Evolutionary conservation across 2,888 invertebrate species (phyloP).

Genomic region (Cephus runcator): DNA sequence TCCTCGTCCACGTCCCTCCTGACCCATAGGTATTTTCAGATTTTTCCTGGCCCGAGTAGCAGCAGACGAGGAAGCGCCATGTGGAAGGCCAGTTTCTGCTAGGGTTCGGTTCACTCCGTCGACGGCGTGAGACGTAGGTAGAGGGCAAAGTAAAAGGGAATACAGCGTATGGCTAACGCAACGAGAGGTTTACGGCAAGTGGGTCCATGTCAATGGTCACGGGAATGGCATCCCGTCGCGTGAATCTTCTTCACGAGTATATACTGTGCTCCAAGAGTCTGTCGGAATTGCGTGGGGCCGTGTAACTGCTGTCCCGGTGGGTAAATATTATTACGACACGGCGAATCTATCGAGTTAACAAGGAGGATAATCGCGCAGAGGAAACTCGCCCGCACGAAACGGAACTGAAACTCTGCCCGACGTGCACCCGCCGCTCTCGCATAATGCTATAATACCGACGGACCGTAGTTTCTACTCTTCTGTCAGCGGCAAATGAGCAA

Average conservation of each 20-base stretch:
- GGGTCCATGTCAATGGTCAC: slow-evolving; percentile 44
- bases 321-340: background rate
- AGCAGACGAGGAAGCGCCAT: background rate
- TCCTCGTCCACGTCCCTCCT: background rate
- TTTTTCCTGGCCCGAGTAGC: background rate
- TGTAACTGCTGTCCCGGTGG: background rate
- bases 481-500: slow-evolving; percentile 52
- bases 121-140: background rate
- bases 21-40: background rate
- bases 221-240: slow-evolving; percentile 31
- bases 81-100: background rate
- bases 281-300: background rate
- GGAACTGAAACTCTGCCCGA: slow-evolving; percentile 35
- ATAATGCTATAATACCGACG: slow-evolving; percentile 41
- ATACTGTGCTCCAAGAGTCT: background rate
- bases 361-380: slow-evolving; percentile 10
- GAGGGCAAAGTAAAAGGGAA: background rate
- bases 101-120: background rate
- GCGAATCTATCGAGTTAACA: background rate
- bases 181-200: slow-evolving; percentile 11
- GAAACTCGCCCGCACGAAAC: slow-evolving; percentile 53
- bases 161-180: background rate
- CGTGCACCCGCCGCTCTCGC: slow-evolving; percentile 38
- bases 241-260: slow-evolving; percentile 6
- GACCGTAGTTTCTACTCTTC: slow-evolving; percentile 15